Base-by-base conservation (phyloP, 2,113 vertebrate genomes). In the Cavia aperea region DNA sequence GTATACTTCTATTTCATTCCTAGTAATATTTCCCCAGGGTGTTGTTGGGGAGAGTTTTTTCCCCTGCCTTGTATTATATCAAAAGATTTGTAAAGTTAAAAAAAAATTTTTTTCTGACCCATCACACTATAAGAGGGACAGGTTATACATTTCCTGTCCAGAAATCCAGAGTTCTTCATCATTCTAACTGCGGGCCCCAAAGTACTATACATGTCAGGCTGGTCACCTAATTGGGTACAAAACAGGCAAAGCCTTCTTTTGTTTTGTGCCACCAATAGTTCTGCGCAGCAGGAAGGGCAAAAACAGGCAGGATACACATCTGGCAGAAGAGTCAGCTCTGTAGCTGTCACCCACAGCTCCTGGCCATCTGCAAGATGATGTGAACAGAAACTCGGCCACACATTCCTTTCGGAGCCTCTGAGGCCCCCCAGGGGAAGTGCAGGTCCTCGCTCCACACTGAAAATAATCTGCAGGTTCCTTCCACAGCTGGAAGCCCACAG, bases 31-130 rank as follows among this genome's bases (percentile, higher is more conserved):
- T 90, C 90, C 81, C 56, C 36, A 65, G 79, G 33, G 51, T 70
- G 21, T 68, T n/a, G 81, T 0, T 81, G 18, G 56, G 18, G 56
- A 58, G 15, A 58, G 56, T 58, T 19, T 19, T 16, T 58, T 6
- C 56, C 56, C 56, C 56, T 19, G 18, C 56, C 56, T 58, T 58
- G 56, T 58, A 58, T 58, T 58, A 19, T 19, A 58, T 58, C 56
- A 58, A 91, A 94, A 81, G 18, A 29, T 77, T 78, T 68, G 7
- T 58, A 94, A 88, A 4, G 66, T 88, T 90, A 58, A 78, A 65
- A 91, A 65, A 91, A 49, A 91, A 16, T 66, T 11, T 10, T 94
- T 92, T 94, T 70, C 83, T 84, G 91, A 86, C 56, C 51, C 18
- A 81, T 82, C 10, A 85, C 60, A 26, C 26, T 90, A 79, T 33